Percentiles rank a stretch among this genome's conserved stretches.
These are phyloP conservation scores for Saxicola maurus DNA, from an alignment of 2,797 vertebrate species.

Conservation along the genomic window DNA sequence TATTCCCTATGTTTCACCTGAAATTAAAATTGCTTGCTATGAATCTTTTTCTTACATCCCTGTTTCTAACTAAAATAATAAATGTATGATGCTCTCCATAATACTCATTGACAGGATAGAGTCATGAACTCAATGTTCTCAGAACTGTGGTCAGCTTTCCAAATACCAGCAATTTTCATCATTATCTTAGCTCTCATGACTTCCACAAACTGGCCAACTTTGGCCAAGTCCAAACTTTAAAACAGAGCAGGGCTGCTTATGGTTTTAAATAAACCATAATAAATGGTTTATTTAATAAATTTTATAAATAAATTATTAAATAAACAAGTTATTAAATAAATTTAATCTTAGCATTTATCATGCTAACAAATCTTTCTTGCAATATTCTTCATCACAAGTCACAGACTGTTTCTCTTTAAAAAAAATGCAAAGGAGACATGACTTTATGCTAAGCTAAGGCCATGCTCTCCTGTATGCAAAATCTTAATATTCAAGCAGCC, in stretches of 20 bases:
- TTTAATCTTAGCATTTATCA: background rate
- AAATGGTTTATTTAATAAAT: too few relatives aligned
- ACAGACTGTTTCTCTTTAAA: background rate
- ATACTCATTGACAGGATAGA: background rate
- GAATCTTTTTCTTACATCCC: background rate
- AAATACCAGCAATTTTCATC: background rate
- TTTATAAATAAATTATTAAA: too few relatives aligned
- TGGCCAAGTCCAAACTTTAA: background rate
- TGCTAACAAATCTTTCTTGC: background rate
- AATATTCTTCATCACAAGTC: background rate
- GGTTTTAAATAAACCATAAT: background rate
- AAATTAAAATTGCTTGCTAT: background rate
- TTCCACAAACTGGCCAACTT: background rate
- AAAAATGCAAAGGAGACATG: background rate
- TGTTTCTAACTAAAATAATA: background rate
- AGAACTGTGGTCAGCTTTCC: background rate
- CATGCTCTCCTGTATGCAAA: background rate
- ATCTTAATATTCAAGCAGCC: background rate
- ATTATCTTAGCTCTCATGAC: background rate
- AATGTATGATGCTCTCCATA: background rate
- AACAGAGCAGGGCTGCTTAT: background rate
- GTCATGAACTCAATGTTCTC: background rate
- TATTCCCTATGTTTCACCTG: background rate
- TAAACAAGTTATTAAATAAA: too few relatives aligned
- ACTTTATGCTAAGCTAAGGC: background rate